These are phyloP conservation scores for Mizuhopecten yessoensis DNA, from an alignment of 1,140 invertebrate genomes.

Conservation along the genomic window DNA sequence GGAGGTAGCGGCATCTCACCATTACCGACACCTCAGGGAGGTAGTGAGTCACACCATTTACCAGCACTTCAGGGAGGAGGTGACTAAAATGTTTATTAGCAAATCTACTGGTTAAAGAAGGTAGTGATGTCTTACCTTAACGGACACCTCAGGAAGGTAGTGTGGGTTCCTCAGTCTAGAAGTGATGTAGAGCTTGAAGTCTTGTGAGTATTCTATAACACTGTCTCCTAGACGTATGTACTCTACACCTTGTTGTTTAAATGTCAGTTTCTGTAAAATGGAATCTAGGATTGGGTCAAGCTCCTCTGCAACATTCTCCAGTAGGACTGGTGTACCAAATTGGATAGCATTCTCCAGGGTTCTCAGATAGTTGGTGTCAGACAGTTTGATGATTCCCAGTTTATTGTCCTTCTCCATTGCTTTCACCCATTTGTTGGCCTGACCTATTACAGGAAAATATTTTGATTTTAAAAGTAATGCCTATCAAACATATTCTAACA, in stretches of 20 bases:
- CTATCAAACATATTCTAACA: no score
- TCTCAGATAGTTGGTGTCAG: constrained; percentile 82
- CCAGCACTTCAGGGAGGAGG: no score
- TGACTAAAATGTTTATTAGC: no score
- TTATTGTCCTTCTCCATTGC: constrained; percentile 89
- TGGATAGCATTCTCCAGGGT: constrained; percentile 83
- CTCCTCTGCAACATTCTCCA: constrained; percentile 84
- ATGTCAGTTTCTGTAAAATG: constrained; percentile 83
- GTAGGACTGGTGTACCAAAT: constrained; percentile 83
- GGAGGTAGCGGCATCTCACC: no score
- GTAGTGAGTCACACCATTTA: no score
- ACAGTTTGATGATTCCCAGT: constrained; percentile 81
- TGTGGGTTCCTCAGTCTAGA: constrained; percentile 83
- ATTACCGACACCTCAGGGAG: no score
- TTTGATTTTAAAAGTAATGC: no score
- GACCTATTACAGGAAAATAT: constrained; percentile 72
- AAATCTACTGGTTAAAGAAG: neutral
- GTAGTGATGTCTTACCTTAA: constrained; percentile 77
- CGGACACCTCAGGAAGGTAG: constrained; percentile 83
- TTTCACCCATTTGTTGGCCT: constrained; percentile 92
- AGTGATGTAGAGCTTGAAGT: constrained; percentile 84
- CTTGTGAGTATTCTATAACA: constrained; percentile 82
- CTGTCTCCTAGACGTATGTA: constrained; percentile 83
- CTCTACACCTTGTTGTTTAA: constrained; percentile 83
- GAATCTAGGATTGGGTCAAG: constrained; percentile 83